Percentiles rank a stretch among this genome's conserved stretches.
Conservation (phyloP, 1,140 invertebrate species). For the Drosophila erecta region DNA sequence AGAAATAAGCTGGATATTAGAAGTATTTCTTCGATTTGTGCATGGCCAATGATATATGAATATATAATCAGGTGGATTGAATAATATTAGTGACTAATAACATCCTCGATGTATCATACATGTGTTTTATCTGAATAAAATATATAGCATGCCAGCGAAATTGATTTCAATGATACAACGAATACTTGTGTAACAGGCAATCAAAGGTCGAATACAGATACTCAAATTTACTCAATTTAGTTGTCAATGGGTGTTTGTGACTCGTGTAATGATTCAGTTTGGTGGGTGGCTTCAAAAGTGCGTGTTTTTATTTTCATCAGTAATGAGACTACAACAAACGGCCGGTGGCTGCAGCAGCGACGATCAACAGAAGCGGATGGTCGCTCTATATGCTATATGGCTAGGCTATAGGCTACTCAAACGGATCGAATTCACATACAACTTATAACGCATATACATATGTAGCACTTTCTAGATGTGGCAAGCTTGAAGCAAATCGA, state of each 20-base stretch:
- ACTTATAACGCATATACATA: not conserved
- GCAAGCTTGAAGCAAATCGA: conserved; percentile 41
- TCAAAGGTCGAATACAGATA: not conserved
- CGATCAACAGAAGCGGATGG: conserved; percentile 36
- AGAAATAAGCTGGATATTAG: not conserved
- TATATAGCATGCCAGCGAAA: conserved; percentile 30
- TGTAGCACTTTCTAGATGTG: conserved; percentile 16
- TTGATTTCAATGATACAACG: not conserved
- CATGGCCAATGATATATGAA: not conserved
- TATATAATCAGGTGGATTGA: not conserved
- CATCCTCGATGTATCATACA: not conserved
- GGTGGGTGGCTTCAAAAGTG: conserved; percentile 12
- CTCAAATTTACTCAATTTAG: conserved; percentile 11
- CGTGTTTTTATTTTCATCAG: conserved; percentile 66
- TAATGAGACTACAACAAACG: conserved; percentile 77
- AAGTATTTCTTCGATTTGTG: not conserved
- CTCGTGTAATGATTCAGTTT: conserved; percentile 10
- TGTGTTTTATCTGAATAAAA: not conserved
- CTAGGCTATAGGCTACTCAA: conserved; percentile 29
- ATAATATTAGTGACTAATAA: not conserved
- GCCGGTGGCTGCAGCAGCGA: conserved; percentile 33
- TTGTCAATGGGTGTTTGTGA: conserved; percentile 33
- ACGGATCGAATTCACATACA: conserved; percentile 25
- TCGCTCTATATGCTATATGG: conserved; percentile 17
- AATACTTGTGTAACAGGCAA: conserved; percentile 12